Evolutionary conservation across 2,113 vertebrate genomes (phyloP).

Genomic region (Oxyruncus cristatus): DNA sequence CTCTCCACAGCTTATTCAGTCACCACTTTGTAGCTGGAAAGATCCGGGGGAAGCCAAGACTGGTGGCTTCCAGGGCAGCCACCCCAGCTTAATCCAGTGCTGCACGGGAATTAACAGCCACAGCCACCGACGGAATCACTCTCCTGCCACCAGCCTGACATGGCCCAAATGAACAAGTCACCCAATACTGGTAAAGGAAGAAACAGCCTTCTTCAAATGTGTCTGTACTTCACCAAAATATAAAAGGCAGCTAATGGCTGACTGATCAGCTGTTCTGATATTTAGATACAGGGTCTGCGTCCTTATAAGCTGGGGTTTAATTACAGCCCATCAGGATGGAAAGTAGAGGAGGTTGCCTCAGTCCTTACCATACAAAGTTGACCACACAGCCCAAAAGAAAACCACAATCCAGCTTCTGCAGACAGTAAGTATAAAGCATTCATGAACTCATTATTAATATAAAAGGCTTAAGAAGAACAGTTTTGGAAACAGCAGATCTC

Average conservation of each 20-base stretch:
- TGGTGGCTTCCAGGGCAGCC: neutral
- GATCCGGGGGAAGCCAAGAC: neutral
- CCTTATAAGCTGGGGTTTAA: conserved; percentile 12
- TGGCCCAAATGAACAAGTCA: conserved; percentile 21
- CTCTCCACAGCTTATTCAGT: neutral
- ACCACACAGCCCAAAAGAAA: neutral
- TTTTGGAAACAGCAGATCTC: neutral
- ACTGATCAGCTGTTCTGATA: neutral
- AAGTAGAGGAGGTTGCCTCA: neutral
- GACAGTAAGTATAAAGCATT: neutral
- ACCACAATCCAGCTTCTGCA: neutral
- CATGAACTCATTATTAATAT: neutral
- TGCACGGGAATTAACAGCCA: neutral
- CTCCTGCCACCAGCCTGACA: neutral
- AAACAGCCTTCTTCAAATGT: neutral
- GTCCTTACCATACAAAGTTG: neutral
- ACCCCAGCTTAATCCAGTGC: neutral
- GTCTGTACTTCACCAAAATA: neutral
- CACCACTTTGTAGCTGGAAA: neutral
- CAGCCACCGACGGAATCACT: neutral
- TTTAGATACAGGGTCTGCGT: neutral
- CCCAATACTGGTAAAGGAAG: neutral
- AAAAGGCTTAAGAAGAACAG: neutral
- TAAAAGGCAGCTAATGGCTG: neutral
- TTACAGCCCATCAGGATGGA: neutral